These are phyloP conservation scores for Chironomus tentans DNA, from an alignment of 2,888 invertebrate species.

Conservation along the genomic window DNA sequence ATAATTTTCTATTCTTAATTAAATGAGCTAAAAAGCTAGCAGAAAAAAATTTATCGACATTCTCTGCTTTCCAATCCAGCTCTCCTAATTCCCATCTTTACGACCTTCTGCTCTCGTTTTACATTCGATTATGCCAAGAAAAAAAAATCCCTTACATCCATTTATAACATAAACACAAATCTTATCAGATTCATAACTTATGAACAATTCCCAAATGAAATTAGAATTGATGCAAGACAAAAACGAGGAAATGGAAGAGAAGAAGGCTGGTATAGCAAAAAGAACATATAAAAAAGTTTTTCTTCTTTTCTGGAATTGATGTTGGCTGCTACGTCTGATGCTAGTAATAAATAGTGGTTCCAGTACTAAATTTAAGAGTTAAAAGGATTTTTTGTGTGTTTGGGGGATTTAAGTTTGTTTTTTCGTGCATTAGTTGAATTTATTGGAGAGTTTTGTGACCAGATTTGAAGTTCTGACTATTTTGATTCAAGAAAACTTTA, in stretches of 20 bases:
- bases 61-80: too few species aligned
- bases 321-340: background rate
- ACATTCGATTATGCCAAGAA: background rate
- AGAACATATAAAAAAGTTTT: background rate
- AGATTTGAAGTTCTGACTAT: too few species aligned
- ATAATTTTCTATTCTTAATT: too few species aligned
- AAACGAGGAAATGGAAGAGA: background rate
- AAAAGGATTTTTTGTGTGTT: too few species aligned
- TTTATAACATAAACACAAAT: background rate
- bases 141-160: background rate
- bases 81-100: background rate
- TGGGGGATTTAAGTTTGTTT: too few species aligned
- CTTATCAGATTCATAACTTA: background rate
- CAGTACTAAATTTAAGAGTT: too few species aligned
- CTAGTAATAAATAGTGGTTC: background rate
- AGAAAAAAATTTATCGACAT: too few species aligned
- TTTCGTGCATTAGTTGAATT: too few species aligned
- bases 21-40: too few species aligned
- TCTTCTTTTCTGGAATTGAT: background rate
- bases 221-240: background rate
- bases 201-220: conserved; percentile 1
- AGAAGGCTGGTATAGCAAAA: background rate
- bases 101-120: background rate
- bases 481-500: too few species aligned
- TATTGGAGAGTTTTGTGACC: too few species aligned